Conservation (phyloP, 2,888 invertebrate genomes). For the Nycteola revayana region DNA sequence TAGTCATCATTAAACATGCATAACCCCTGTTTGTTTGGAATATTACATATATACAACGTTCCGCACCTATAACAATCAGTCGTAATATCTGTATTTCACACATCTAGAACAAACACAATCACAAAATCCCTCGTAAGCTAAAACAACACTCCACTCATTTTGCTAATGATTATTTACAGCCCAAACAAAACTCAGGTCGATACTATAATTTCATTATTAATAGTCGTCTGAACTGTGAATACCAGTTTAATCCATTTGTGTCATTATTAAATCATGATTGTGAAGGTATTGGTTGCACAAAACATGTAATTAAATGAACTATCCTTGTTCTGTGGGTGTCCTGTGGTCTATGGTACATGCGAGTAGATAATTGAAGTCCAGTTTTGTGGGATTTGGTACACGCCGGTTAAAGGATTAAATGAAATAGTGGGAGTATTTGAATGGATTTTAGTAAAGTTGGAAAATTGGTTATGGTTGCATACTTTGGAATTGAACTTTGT, state of each 20-base stretch:
- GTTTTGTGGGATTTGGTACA: slow-evolving; percentile 11
- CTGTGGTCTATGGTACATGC: slow-evolving; percentile 18
- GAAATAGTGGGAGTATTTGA: slow-evolving; percentile 2
- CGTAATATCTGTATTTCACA: no score
- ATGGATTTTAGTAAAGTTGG: no score
- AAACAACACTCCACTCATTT: slow-evolving; percentile 9
- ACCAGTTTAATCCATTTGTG: slow-evolving; percentile 57
- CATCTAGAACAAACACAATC: not conserved
- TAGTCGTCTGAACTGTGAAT: slow-evolving; percentile 34
- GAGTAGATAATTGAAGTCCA: slow-evolving; percentile 16
- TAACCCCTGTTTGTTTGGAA: no score
- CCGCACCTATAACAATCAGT: no score
- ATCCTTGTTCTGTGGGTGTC: slow-evolving; percentile 35
- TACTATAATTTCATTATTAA: slow-evolving; percentile 46
- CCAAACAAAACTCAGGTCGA: slow-evolving; percentile 17
- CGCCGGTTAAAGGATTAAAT: not conserved
- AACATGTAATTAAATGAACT: slow-evolving; percentile 47
- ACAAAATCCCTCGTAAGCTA: not conserved
- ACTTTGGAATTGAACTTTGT: no score
- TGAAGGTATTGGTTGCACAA: slow-evolving; percentile 30
- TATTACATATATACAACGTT: no score
- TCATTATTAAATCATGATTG: slow-evolving; percentile 59
- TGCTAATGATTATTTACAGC: slow-evolving; percentile 23
- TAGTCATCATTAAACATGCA: no score
- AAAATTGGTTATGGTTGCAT: no score